Percentiles rank a stretch among this genome's conserved stretches.
These are phyloP conservation scores for Ectropis crepuscularia DNA, from an alignment of 2,888 invertebrate species.

Conservation along the genomic window DNA sequence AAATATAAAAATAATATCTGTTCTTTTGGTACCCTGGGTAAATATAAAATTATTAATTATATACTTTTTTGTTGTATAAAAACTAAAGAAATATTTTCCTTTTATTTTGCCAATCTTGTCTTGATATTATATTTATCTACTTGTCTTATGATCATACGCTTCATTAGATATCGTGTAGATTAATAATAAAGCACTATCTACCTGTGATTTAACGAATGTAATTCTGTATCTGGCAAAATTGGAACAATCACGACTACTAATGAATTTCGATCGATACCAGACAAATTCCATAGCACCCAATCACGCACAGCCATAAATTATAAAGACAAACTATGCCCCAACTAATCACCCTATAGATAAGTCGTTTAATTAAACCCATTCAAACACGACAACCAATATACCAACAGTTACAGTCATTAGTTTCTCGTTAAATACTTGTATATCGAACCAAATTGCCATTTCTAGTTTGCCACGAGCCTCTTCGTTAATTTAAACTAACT, in stretches of 20 bases:
- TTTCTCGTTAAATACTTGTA: constrained; percentile 52
- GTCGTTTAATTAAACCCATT: constrained; percentile 42
- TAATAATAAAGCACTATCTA: neutral
- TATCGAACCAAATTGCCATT: constrained; percentile 53
- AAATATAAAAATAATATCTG: too few relatives aligned
- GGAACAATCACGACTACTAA: constrained; percentile 5
- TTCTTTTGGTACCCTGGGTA: too few relatives aligned
- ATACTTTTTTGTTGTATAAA: too few relatives aligned
- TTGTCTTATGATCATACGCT: neutral
- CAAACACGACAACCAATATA: constrained; percentile 39
- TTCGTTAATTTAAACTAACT: constrained; percentile 62
- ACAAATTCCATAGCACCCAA: constrained; percentile 20
- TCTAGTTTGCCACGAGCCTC: constrained; percentile 51
- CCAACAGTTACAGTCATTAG: constrained; percentile 42
- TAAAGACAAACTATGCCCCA: constrained; percentile 29
- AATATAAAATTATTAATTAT: too few relatives aligned
- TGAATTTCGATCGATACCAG: constrained; percentile 16
- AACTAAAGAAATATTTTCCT: too few relatives aligned
- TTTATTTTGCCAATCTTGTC: too few relatives aligned
- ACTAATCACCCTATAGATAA: constrained; percentile 37
- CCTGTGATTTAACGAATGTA: neutral
- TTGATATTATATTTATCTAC: neutral
- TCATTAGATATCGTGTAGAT: neutral
- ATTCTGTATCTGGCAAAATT: neutral
- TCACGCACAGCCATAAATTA: constrained; percentile 24